Base-by-base conservation (phyloP, 2,113 vertebrate genomes). In the Actenoides hombroni region DNA sequence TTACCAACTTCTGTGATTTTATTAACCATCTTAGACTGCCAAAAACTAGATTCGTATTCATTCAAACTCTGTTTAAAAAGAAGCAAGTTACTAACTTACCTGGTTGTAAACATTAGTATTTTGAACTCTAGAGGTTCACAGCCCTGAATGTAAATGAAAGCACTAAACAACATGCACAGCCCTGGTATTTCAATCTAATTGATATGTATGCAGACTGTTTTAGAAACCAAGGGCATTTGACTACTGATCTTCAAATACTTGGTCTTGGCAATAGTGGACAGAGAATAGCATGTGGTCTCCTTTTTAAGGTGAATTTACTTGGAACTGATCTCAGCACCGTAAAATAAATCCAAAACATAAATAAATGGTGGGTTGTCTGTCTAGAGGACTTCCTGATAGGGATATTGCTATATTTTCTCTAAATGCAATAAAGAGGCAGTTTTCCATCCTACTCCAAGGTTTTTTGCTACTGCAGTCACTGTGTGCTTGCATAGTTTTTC, bases 321-420 rank as follows among this genome's bases (percentile, higher is more conserved):
- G 88, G 57, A 95, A 79, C 60, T 42, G 46, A 67, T 86, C 37
- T 94, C 54, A 84, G 28, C 19, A 84, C 68, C 69, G 86, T 97
- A 94, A 91, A 94, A 86, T 88, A 92, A 88, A 89, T 42, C 56
- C 53, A 82, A 89, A 91, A 44, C 40, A 82, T 60, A 95, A 87
- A 91, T 75, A 97, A 92, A 76, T 87, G 21, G 12, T 75, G 33
- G 35, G 31, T 64, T 95, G 59, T 83, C 68, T 86, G 59, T 93
- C 90, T 93, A 57, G 76, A 88, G 51, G 64, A 92, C 68, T 95
- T 94, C 69, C 88, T 78, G 68, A 56, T 46, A 81, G 33, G 19
- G 42, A 46, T 74, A 70, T 63, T 86, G 28, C 54, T 70, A 3
- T 91, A 75, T 70, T 94, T 90, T 67, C 80, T 73, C 1, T 69